These are phyloP conservation scores for Saguinus imperator DNA, from an alignment of 2,113 vertebrate genomes.

Conservation along the genomic window DNA sequence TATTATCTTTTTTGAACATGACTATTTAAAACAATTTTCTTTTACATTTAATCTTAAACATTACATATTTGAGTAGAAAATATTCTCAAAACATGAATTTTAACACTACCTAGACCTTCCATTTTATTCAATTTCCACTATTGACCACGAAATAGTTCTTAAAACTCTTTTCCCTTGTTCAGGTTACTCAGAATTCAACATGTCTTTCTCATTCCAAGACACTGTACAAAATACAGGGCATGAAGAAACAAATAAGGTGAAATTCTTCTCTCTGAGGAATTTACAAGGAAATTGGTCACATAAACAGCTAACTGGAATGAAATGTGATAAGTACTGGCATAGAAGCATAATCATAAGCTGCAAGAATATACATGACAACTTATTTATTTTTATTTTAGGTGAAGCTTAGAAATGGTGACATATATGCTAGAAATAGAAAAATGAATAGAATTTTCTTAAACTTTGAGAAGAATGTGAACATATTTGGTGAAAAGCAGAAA, in stretches of 20 bases:
- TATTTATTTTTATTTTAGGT: slow-evolving; percentile 60
- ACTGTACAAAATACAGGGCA: neutral
- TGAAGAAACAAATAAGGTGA: slow-evolving; percentile 26
- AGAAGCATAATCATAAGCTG: slow-evolving; percentile 12
- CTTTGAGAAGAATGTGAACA: slow-evolving; percentile 20
- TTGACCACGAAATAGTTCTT: neutral
- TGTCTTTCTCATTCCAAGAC: neutral
- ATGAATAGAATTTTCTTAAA: slow-evolving; percentile 24
- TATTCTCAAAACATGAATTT: slow-evolving; percentile 4
- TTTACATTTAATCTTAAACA: neutral
- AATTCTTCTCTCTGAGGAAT: slow-evolving; percentile 34
- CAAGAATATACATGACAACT: slow-evolving; percentile 47
- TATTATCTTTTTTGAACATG: neutral
- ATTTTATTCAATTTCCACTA: neutral
- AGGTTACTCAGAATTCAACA: neutral
- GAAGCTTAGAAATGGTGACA: slow-evolving; percentile 10
- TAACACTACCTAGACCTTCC: neutral
- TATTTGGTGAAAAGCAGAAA: slow-evolving; percentile 33
- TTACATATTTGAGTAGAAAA: neutral
- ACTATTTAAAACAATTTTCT: neutral
- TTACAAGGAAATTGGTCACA: slow-evolving; percentile 10
- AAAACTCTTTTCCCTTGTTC: neutral
- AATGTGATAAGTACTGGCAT: slow-evolving; percentile 28
- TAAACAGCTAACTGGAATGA: slow-evolving; percentile 50
- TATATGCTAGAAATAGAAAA: slow-evolving; percentile 37